Evolutionary conservation across 2,113 vertebrate genomes (phyloP).

Genomic region (Seriola quinqueradiata): DNA sequence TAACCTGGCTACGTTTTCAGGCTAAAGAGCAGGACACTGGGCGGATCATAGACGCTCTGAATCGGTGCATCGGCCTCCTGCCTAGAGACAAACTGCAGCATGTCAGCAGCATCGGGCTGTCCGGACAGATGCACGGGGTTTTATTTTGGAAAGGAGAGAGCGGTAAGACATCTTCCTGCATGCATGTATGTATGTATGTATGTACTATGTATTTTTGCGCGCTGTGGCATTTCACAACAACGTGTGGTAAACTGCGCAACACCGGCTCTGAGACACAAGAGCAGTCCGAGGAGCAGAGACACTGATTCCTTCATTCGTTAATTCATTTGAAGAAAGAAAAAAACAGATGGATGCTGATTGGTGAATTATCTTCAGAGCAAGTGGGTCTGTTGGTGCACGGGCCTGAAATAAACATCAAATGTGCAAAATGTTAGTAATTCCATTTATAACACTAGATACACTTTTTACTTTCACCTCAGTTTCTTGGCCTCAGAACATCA

Average conservation of each 20-base stretch:
- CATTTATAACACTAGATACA: too few relatives aligned
- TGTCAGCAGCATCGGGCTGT: constrained; percentile 89
- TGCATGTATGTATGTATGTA: not conserved
- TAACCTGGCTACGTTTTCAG: constrained; percentile 69
- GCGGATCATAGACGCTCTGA: constrained; percentile 86
- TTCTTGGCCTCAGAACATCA: too few relatives aligned
- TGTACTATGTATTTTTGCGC: not conserved
- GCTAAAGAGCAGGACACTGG: constrained; percentile 90
- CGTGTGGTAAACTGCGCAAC: not conserved
- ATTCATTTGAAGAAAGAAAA: not conserved
- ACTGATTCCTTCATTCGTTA: not conserved
- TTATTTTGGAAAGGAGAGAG: constrained; percentile 91
- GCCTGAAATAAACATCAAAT: not conserved
- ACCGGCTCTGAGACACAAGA: not conserved
- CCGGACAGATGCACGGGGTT: constrained; percentile 97
- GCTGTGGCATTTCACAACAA: not conserved
- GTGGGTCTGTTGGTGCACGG: not conserved
- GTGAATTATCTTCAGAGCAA: not conserved
- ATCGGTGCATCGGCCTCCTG: constrained; percentile 88
- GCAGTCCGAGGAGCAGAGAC: not conserved
- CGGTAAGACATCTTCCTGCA: constrained; percentile 79
- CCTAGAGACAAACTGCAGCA: constrained; percentile 84
- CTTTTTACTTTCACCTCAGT: too few relatives aligned
- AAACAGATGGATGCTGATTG: not conserved
- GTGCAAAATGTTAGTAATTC: not conserved